These are phyloP conservation scores for Macropus fuliginosus DNA, from an alignment of 2,797 vertebrate genomes.

Conservation along the genomic window DNA sequence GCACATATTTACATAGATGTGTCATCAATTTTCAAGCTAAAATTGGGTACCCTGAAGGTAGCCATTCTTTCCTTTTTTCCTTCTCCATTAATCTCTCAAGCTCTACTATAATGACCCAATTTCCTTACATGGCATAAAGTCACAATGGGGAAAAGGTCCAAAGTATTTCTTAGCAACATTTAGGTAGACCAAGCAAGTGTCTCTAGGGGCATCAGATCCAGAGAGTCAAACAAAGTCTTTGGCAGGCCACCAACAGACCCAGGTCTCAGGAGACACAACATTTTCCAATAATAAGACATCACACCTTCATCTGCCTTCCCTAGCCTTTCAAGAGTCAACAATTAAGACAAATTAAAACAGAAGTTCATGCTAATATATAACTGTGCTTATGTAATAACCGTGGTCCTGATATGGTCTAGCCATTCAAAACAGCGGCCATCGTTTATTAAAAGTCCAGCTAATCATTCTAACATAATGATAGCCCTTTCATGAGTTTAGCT, in stretches of 20 bases:
- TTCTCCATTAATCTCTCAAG: background rate
- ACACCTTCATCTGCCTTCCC: background rate
- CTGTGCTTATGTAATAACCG: background rate
- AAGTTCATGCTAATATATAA: background rate
- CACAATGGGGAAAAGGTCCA: background rate
- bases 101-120: background rate
- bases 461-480: background rate
- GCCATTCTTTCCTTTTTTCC: background rate
- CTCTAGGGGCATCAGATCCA: background rate
- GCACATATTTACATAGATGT: slow-evolving; percentile 2
- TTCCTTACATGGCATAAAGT: background rate
- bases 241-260: background rate
- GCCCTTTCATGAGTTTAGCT: background rate
- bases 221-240: background rate
- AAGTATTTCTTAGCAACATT: background rate
- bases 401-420: background rate
- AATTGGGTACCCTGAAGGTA: background rate
- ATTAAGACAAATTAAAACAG: background rate
- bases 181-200: background rate
- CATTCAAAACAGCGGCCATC: background rate
- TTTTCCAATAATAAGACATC: background rate
- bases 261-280: background rate
- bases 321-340: background rate
- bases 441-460: background rate
- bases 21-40: background rate